A percentile compares a stretch with the other conserved stretches of the same genome.
Evolutionary conservation across 2,797 vertebrate genomes (phyloP).

Genomic region (Dryobates pubescens): DNA sequence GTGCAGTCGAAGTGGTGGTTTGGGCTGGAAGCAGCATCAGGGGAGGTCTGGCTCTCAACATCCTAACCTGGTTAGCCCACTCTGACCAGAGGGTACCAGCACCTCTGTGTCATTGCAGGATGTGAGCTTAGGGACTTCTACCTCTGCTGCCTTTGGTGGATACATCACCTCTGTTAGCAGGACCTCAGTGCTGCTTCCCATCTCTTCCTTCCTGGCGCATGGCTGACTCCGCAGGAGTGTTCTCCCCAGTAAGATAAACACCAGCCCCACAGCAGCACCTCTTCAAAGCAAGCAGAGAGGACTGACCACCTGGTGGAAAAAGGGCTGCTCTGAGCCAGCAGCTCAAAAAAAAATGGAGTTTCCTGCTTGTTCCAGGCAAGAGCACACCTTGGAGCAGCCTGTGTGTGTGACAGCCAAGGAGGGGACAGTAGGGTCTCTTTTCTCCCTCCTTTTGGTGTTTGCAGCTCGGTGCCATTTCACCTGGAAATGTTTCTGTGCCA

Average conservation of each 20-base stretch:
- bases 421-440: background rate
- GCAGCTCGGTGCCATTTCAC: background rate
- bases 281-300: background rate
- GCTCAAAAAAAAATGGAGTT: background rate
- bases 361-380: background rate
- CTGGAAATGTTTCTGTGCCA: background rate
- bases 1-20: background rate
- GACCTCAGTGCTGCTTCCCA: background rate
- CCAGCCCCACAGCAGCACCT: background rate
- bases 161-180: background rate
- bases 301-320: background rate
- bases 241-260: conserved; percentile 7
- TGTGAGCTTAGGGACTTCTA: background rate
- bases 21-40: accelerated
- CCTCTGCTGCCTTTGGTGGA: background rate
- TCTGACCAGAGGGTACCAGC: background rate
- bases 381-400: accelerated
- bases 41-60: background rate
- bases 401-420: background rate
- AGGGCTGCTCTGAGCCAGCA: background rate
- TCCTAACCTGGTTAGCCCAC: background rate
- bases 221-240: background rate
- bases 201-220: background rate
- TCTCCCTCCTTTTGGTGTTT: background rate
- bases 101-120: background rate